These are phyloP conservation scores for Horisme vitalbata DNA, from an alignment of 2,888 invertebrate species.

Conservation along the genomic window DNA sequence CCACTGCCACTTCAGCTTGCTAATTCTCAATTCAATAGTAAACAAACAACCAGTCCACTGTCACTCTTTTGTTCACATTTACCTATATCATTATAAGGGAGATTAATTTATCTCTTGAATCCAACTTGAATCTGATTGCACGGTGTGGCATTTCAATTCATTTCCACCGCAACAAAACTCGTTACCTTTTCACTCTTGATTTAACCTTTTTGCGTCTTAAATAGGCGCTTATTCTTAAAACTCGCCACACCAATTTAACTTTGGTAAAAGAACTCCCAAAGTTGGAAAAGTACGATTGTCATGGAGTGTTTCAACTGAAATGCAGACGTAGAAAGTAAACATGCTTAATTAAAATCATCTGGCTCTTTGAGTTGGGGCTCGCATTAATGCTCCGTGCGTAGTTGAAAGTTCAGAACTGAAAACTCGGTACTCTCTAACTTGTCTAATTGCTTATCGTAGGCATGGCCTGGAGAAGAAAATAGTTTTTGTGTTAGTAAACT, in stretches of 20 bases:
- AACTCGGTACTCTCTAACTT: not conserved
- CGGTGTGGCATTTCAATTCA: constrained; percentile 9
- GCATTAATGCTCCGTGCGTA: constrained; percentile 12
- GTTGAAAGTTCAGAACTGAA: constrained; percentile 5
- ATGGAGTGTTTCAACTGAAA: constrained; percentile 19
- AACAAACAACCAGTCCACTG: too few relatives aligned
- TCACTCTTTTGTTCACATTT: too few relatives aligned
- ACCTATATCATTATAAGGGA: too few relatives aligned
- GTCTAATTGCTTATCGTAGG: not conserved
- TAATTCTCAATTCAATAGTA: too few relatives aligned
- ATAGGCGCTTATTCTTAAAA: constrained; percentile 32
- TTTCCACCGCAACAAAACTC: constrained; percentile 27
- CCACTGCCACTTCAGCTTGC: too few relatives aligned
- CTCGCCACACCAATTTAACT: constrained; percentile 36
- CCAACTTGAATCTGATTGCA: constrained; percentile 3
- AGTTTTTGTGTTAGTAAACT: not conserved
- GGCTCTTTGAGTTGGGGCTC: constrained; percentile 3
- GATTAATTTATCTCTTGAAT: too few relatives aligned
- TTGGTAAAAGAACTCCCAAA: constrained; percentile 27
- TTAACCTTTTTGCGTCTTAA: constrained; percentile 34
- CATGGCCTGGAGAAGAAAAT: too few relatives aligned
- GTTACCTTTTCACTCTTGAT: constrained; percentile 33
- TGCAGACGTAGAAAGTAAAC: constrained; percentile 22
- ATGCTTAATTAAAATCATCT: constrained; percentile 29
- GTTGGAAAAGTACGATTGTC: constrained; percentile 20